phyloP scores from a whole-genome alignment of 1,140 invertebrate genomes.

The Sminthurinus signatus region DNA sequence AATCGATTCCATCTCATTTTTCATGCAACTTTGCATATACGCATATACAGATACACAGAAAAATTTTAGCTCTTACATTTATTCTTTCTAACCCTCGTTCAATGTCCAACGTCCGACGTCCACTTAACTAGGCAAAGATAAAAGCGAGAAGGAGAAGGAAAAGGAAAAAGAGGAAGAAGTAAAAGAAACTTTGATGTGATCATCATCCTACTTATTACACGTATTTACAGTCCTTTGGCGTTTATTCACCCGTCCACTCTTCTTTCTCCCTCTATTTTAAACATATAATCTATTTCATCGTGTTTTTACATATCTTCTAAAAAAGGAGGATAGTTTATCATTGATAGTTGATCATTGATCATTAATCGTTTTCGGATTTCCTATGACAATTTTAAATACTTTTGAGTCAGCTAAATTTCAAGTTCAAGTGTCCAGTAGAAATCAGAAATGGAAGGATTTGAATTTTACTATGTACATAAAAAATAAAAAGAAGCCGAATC shows the following conservation, averaged over 20 bases:
- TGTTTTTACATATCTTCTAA: too few relatives aligned
- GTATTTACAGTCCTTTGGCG: not conserved
- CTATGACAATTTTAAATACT: too few relatives aligned
- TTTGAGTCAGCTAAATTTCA: too few relatives aligned
- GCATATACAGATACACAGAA: too few relatives aligned
- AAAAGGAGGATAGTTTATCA: not conserved
- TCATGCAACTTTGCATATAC: not conserved
- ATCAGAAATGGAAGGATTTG: too few relatives aligned
- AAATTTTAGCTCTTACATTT: too few relatives aligned
- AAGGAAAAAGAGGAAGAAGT: not conserved
- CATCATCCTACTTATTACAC: conserved; percentile 1
- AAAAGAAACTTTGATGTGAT: not conserved
- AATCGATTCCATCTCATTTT: conserved; percentile 11
- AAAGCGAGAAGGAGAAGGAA: too few relatives aligned
- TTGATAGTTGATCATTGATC: not conserved
- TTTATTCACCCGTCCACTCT: not conserved
- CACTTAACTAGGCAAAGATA: not conserved
- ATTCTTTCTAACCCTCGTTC: too few relatives aligned
- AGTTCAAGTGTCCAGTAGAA: too few relatives aligned
- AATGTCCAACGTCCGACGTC: not conserved
- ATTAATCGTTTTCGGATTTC: too few relatives aligned
- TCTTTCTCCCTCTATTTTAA: not conserved
- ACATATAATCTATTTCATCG: not conserved
- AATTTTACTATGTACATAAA: too few relatives aligned
- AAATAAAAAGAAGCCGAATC: too few relatives aligned